These are phyloP conservation scores for Capreolus pygargus DNA, from an alignment of 2,113 vertebrate species.

Conservation along the genomic window DNA sequence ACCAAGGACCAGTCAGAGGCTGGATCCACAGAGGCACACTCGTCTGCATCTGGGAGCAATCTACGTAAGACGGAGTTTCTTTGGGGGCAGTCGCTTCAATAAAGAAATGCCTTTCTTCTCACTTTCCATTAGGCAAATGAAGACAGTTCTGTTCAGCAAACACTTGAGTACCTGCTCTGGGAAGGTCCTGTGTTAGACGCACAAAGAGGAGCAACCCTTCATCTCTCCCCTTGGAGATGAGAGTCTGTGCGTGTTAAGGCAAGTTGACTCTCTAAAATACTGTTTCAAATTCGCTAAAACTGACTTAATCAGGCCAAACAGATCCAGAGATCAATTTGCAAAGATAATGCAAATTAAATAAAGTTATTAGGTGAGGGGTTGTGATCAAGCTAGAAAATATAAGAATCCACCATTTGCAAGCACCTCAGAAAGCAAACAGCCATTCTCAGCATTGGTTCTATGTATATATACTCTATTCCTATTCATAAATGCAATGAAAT, in stretches of 20 bases:
- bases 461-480: neutral
- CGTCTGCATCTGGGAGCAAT: neutral
- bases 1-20: neutral
- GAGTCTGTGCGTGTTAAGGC: neutral
- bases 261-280: neutral
- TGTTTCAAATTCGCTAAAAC: neutral
- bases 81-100: neutral
- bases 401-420: neutral
- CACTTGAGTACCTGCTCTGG: neutral
- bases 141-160: neutral
- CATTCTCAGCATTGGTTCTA: neutral
- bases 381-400: neutral
- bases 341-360: neutral
- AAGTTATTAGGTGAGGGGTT: neutral
- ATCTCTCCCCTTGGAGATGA: neutral
- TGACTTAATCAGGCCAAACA: neutral
- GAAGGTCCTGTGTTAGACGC: neutral
- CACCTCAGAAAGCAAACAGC: neutral
- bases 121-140: neutral
- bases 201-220: neutral
- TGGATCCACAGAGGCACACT: neutral
- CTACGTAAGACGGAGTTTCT: neutral
- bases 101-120: neutral
- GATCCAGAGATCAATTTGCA: neutral
- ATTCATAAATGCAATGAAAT: neutral